Evolutionary conservation across 64 coral and sea anemone species (phyloP), one percentile per base, ranked within the genome.

Genomic region (Catalaphyllia jardinei): DNA sequence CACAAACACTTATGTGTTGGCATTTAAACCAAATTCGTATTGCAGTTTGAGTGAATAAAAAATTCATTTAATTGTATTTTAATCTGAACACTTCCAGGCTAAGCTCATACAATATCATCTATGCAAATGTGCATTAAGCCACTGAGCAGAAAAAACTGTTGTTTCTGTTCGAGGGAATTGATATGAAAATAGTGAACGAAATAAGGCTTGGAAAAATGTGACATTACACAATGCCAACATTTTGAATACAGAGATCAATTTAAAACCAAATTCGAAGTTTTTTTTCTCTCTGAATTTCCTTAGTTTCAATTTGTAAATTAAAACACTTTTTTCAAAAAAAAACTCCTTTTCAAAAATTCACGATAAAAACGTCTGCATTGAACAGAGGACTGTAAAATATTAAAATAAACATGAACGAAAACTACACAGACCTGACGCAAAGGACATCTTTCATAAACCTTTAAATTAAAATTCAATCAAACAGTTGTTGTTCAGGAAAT

Each of bases 391-490:
- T 25, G n/a, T 69, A 5, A 69, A 69, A 69, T 27, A 27, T 25
- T 69, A 39, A 83, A 83, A 29, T 63, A 1, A 83, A 83, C 5
- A 28, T 39, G 22, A 18, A 83, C 29, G 57, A 61, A 38, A 67
- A 83, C 62, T 80, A 31, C 78, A 61, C 15, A 83, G 10, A 19
- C 9, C 1, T 27, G 76, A 57, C 10, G 2, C 49, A 25, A 57
- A 79, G 76, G 25, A n/a, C 22, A 28, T 50, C 71, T 67, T 60
- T 67, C 24, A 4, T 13, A 85, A 46, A 22, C 63, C 61, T 71
- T 18, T 69, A 83, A 83, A 85, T 85, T 71, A 51, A 71, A 51
- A 65, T 83, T 15, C 74, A 65, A 81, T 39, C 29, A 64, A 42
- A 29, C 35, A 15, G 38, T 52, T 71, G 8, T 71, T 50, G 33